Percentiles rank a stretch among this genome's conserved stretches.
Conservation (phyloP, 2,797 vertebrate genomes). For the Sardinella longiceps region DNA sequence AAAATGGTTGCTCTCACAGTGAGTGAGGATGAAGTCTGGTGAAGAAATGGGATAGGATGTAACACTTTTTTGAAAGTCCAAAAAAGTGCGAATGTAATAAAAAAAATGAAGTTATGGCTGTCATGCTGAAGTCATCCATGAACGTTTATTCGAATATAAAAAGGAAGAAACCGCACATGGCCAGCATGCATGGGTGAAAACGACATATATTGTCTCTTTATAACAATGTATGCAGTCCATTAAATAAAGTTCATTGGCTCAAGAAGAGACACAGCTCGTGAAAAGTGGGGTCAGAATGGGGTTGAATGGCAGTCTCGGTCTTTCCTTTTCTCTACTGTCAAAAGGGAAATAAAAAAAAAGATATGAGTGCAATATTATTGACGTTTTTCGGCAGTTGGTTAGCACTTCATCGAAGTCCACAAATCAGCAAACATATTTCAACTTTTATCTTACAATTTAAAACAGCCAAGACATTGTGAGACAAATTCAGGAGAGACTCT, state of each 20-base stretch:
- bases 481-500: not conserved
- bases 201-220: slow-evolving; percentile 85
- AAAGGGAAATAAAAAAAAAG: slow-evolving; percentile 5
- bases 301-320: slow-evolving; percentile 69
- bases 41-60: slow-evolving; percentile 69
- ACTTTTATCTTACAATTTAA: not conserved
- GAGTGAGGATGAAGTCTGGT: slow-evolving; percentile 81
- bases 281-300: slow-evolving; percentile 91
- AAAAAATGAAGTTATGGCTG: slow-evolving; percentile 78
- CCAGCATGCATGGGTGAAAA: slow-evolving; percentile 91
- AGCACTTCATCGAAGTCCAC: not conserved
- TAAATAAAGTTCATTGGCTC: slow-evolving; percentile 18
- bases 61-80: slow-evolving; percentile 86
- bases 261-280: slow-evolving; percentile 81
- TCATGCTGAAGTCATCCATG: slow-evolving; percentile 77
- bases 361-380: not conserved
- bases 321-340: slow-evolving; percentile 59
- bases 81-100: slow-evolving; percentile 80
- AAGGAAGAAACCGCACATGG: slow-evolving; percentile 84
- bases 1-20: slow-evolving; percentile 80
- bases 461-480: not conserved
- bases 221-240: slow-evolving; percentile 73
- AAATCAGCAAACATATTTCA: not conserved
- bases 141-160: slow-evolving; percentile 79
- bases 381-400: not conserved